Base-by-base conservation (phyloP, 2,113 vertebrate genomes). In the Corythornis madagascariensis region DNA sequence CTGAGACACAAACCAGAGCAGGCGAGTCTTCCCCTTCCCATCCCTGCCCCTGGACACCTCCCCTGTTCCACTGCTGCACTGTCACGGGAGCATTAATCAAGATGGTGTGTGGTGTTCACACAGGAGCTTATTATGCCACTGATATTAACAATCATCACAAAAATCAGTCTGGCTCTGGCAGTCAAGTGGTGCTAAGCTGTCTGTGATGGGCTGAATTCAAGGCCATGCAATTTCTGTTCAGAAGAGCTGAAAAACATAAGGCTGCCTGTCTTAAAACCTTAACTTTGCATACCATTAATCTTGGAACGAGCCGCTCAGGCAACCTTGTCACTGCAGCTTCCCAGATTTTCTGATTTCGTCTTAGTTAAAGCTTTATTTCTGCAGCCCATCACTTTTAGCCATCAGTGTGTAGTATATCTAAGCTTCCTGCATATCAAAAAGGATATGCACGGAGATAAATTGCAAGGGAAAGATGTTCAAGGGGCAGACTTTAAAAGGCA, bases 401-500 rank as follows among this genome's bases (percentile, higher is more conserved):
- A 45, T 80, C 90, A 47, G 71, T 47, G 60, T 26, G 33, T 70
- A 50, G 84, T 65, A 5, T 80, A 28, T 66, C 79, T 88, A 66
- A 89, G 88, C 71, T 89, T 60, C 69, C 75, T 55, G 65, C 72
- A 35, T 94, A 92, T 91, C 93, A 92, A 88, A 91, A 91, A 80
- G 72, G 75, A 70, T 85, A 65, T 55, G 47, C 75, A 86, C 45
- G 86, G 50, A 82, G 71, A 89, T 69, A 89, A 94, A 95, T 94
- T 90, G 86, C 83, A 43, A 88, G 88, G 77, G 80, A 94, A 88
- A 83, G 83, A 38, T 8, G 24, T 95, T 95, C 80, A 94, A 88
- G 92, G 86, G 73, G 76, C 76, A 95, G 88, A 80, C 56, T 88
- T 94, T 94, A 86, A 92, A 93, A 96, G 87, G 53, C 65, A 72